Evolutionary conservation across 2,888 invertebrate genomes (phyloP), one percentile per base, ranked within the genome.

Genomic region (Phortica okadai): DNA sequence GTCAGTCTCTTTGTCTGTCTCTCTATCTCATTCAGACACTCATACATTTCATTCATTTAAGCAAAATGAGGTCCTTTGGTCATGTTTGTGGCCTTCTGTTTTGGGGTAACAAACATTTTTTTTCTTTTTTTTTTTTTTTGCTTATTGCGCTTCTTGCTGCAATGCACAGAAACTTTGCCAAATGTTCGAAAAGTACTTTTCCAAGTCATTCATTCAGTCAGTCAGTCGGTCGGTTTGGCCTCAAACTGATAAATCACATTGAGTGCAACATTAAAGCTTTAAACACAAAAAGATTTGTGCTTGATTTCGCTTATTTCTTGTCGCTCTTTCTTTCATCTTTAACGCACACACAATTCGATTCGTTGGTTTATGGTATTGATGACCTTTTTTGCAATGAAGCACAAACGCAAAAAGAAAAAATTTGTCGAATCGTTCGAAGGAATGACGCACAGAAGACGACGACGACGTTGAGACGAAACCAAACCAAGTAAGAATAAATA

Each of bases 231-330:
- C 33, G 33, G 33, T 5, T 4, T 33, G 33, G 33, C 33, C 33
- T 33, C 33, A 33, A 33, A 33, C 33, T 25, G 25, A 86, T 88
- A 87, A 85, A 85, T 85, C 85, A 87, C 83, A 87, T n/a, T 33
- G 21, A 42, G 41, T 21, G 16, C 33, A 33, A 33, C 45, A 81
- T 88, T 85, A 82, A 86, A 84, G 88, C 85, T 84, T 86, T 81
- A 86, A 87, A 74, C 44, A 56, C 56, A 56, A 75, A 69, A 45
- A 70, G 7, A 41, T 66, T n/a, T n/a, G 7, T 67, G 66, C 59
- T 59, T 59, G 7, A 16, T 25, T 33, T 33, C 4, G 33, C 21
- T 21, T 21, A 33, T 33, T 33, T 33, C 33, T 33, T 41, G 25
- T 11, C 33, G 64, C 64, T 64, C 8, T 21, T 14, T 33, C 8